Percentiles rank a stretch among this genome's conserved stretches.
phyloP scores from a whole-genome alignment of 2,888 invertebrate genomes.

The Euproctis similis region DNA sequence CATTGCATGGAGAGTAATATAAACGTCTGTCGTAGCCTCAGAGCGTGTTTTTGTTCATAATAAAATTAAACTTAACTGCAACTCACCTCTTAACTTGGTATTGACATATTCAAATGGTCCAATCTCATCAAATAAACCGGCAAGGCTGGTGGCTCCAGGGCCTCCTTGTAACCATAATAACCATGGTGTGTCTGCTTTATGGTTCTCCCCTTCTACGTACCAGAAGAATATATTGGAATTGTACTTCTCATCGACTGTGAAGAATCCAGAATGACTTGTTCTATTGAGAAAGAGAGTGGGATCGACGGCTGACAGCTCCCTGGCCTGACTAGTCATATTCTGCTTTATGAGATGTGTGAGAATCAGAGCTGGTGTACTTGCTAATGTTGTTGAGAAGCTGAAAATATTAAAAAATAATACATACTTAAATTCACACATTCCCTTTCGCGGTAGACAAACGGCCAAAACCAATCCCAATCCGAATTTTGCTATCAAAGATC shows the following conservation, averaged over 20 bases:
- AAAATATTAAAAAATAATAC: too few species aligned
- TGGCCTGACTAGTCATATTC: conserved; percentile 36
- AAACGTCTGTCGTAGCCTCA: too few species aligned
- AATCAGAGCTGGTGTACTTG: conserved; percentile 34
- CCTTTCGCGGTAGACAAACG: too few species aligned
- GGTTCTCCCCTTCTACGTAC: conserved; percentile 81
- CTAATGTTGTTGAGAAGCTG: conserved; percentile 23
- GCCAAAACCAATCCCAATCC: too few species aligned
- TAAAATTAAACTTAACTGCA: not conserved
- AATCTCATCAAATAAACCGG: conserved; percentile 55
- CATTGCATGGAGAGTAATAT: too few species aligned
- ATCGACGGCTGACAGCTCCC: conserved; percentile 38
- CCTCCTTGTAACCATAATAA: conserved; percentile 93
- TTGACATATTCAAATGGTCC: conserved; percentile 45
- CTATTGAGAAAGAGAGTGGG: conserved; percentile 44
- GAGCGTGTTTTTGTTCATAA: too few species aligned
- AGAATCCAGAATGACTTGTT: conserved; percentile 65
- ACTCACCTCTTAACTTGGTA: conserved; percentile 39
- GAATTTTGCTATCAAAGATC: too few species aligned
- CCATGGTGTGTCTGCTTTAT: conserved; percentile 74
- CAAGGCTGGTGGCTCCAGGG: conserved; percentile 81
- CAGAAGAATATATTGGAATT: conserved; percentile 89
- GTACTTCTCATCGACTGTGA: conserved; percentile 81
- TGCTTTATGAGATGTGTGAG: conserved; percentile 44
- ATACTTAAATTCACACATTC: too few species aligned